Conservation (phyloP, 2,113 vertebrate species). For the Panurus biarmicus region DNA sequence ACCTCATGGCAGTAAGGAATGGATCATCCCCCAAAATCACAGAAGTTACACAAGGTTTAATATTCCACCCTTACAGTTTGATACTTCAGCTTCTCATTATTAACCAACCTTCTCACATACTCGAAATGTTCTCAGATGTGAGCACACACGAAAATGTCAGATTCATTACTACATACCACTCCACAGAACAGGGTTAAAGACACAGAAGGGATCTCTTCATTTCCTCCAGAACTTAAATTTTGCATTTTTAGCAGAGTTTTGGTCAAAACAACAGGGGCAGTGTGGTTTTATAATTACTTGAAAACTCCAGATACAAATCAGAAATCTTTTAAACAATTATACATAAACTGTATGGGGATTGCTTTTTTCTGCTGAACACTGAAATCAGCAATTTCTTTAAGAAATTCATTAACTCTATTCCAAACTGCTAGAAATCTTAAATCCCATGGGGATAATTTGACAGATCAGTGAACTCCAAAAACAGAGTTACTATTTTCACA, state of each 20-base stretch:
- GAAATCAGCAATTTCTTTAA: background rate
- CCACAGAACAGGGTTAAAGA: background rate
- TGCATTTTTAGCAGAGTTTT: background rate
- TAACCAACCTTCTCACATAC: background rate
- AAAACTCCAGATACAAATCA: background rate
- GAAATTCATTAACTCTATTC: background rate
- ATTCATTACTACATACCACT: background rate
- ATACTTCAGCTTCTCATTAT: background rate
- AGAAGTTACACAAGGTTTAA: background rate
- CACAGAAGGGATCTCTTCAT: background rate
- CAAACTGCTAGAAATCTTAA: background rate
- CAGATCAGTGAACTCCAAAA: background rate
- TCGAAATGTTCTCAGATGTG: background rate
- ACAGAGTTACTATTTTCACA: background rate
- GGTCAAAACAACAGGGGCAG: accelerated
- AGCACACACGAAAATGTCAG: background rate
- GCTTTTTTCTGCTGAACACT: background rate
- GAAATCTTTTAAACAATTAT: background rate
- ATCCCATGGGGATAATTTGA: background rate
- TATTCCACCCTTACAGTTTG: background rate
- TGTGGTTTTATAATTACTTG: background rate
- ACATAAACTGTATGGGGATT: background rate
- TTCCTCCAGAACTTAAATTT: background rate
- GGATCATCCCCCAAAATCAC: background rate
- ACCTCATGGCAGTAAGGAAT: background rate